Base-by-base conservation (phyloP, 2,797 vertebrate genomes). In the Ptychobarbus kaznakovi region DNA sequence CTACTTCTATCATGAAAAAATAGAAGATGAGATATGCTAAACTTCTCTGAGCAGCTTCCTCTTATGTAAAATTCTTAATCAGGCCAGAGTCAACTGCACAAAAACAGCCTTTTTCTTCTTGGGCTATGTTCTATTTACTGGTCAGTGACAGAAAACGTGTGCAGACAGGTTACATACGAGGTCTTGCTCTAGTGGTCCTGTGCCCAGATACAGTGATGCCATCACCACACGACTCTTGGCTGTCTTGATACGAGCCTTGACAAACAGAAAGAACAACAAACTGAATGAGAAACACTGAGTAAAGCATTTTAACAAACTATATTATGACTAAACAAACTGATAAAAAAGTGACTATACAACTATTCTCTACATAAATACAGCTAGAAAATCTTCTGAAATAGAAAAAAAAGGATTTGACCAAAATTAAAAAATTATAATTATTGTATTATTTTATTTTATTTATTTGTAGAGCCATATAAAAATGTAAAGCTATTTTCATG, bases 181-280 rank as follows among this genome's bases (percentile, higher is more conserved):
- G 77, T 99, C 97, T 93, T 98, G 97, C 75, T 99, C 98, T 84
- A 98, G 92, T 32, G 95, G 94, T 69, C 98, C 98, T 0, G 97
- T 98, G 82, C 98, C 98, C 90, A 99, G 94, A 92, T 99, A 99
- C 1, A 99, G 92, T 0, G 98, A 99, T 7, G 98, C 97, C 96
- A 99, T 96, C 91, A 98, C 96, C 44, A 99, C 96, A 38, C 98
- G 94, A 90, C 92, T 95, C 92, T 94, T 96, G 22, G 98, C 97
- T 0, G 92, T 92, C 91, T 94, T 96, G 91, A 99, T 97, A 51
- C 96, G 96, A 22, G 92, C 95, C 98, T 99, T 91, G 51, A 51
- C 25, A 87, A 78, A 86, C 8, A 87, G 6, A 84, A 6, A 84
- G 15, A 78, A 10, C 13, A 28, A 83, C 15, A 83, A 65, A 22